Conservation (phyloP, 1,140 invertebrate species). For the Bombus pyrosoma region DNA sequence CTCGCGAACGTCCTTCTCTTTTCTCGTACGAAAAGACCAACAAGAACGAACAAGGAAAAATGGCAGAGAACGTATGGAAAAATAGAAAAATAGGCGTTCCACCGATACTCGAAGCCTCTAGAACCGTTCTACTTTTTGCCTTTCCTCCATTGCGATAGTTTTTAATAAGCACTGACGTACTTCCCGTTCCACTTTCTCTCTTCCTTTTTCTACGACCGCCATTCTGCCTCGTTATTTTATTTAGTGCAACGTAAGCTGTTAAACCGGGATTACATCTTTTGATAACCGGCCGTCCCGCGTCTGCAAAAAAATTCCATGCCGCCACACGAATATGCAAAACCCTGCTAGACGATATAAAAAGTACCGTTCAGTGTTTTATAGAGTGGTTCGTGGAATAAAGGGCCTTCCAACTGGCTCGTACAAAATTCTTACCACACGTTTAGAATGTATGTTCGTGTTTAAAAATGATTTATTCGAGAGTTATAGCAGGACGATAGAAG, state of each 20-base stretch:
- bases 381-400: background rate
- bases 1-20: background rate
- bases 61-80: background rate
- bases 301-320: background rate
- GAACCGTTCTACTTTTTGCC: conserved; percentile 51
- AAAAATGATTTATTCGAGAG: conserved; percentile 2
- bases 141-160: conserved; percentile 54
- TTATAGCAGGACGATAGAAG: background rate
- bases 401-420: background rate
- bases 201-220: background rate
- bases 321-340: background rate
- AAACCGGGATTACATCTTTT: conserved; percentile 52
- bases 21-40: background rate
- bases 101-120: conserved; percentile 15
- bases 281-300: conserved; percentile 23
- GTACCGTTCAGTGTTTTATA: background rate
- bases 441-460: background rate
- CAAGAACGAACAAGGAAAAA: background rate
- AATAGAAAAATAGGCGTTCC: background rate
- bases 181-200: conserved; percentile 24
- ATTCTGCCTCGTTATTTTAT: conserved; percentile 60
- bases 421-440: background rate
- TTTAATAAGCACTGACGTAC: conserved; percentile 58
- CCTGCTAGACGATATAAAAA: background rate
- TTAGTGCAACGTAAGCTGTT: conserved; percentile 60